Evolutionary conservation across 1,140 invertebrate genomes (phyloP).

Genomic region (Bombus picipes): DNA sequence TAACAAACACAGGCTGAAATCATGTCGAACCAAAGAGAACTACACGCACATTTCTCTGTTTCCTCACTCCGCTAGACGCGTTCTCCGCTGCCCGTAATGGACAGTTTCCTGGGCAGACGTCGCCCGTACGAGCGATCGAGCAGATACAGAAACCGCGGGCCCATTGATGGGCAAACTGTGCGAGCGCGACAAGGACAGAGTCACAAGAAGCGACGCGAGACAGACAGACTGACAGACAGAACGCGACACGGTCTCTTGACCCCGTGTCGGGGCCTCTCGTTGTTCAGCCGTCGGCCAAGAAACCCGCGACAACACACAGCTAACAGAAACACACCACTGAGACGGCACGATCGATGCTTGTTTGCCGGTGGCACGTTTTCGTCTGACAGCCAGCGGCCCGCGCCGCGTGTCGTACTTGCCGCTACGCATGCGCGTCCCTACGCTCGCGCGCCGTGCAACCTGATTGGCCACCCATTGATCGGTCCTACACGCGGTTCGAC

Average conservation of each 20-base stretch:
- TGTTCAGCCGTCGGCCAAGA: neutral
- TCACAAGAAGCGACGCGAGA: conserved; percentile 8
- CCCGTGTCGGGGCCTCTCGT: conserved; percentile 21
- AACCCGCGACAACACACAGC: neutral
- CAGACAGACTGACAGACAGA: neutral
- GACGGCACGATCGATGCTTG: conserved; percentile 24
- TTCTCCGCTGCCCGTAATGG: conserved; percentile 70
- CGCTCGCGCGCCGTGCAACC: neutral
- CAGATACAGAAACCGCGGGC: conserved; percentile 58
- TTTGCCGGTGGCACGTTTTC: conserved; percentile 41
- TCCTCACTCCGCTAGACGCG: conserved; percentile 46
- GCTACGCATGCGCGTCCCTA: conserved; percentile 5
- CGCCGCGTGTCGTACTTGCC: conserved; percentile 21
- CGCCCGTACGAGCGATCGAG: conserved; percentile 58
- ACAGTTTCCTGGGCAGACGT: conserved; percentile 77
- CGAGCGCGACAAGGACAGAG: neutral
- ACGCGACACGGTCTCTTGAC: conserved; percentile 61
- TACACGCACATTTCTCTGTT: neutral
- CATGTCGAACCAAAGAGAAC: neutral
- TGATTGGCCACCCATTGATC: conserved; percentile 34
- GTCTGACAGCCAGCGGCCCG: conserved; percentile 21
- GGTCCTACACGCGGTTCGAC: conserved; percentile 24
- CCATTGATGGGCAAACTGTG: neutral
- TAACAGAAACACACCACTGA: neutral
- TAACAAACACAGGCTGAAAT: neutral